Conservation (phyloP, 2,888 invertebrate species). For the Melinaea marsaeus region DNA sequence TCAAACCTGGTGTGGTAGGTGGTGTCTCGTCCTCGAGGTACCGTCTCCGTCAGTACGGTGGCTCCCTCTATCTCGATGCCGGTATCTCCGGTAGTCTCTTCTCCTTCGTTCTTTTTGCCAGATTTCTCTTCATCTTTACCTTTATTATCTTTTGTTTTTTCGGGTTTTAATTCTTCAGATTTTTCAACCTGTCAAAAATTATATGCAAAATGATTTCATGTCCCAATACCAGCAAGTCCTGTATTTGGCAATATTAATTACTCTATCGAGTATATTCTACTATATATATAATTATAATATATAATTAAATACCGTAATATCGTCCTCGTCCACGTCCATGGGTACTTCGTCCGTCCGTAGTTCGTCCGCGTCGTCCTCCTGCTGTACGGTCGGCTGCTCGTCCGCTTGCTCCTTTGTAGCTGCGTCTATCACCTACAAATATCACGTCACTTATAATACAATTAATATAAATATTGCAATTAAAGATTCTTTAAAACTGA, state of each 20-base stretch:
- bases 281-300: not conserved
- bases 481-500: no score
- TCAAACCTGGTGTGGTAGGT: conserved; percentile 85
- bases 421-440: conserved; percentile 79
- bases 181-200: conserved; percentile 54
- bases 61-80: conserved; percentile 87
- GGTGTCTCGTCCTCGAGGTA: conserved; percentile 83
- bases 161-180: conserved; percentile 62
- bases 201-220: not conserved
- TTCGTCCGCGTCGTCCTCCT: conserved; percentile 79
- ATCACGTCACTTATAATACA: not conserved
- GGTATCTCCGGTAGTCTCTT: conserved; percentile 66
- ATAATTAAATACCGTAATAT: conserved; percentile 48
- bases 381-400: conserved; percentile 79
- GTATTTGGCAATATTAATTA: not conserved
- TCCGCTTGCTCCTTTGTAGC: conserved; percentile 91
- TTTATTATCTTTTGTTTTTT: conserved; percentile 59
- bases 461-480: not conserved
- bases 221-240: not conserved
- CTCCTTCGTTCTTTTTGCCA: conserved; percentile 63
- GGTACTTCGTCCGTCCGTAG: conserved; percentile 76
- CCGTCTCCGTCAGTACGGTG: conserved; percentile 80
- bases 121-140: conserved; percentile 69
- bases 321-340: conserved; percentile 72
- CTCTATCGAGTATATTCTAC: no score